Evolutionary conservation across 2,888 invertebrate genomes (phyloP), one percentile per base, ranked within the genome.

Genomic region (Scaptomyza cyrtandrae): DNA sequence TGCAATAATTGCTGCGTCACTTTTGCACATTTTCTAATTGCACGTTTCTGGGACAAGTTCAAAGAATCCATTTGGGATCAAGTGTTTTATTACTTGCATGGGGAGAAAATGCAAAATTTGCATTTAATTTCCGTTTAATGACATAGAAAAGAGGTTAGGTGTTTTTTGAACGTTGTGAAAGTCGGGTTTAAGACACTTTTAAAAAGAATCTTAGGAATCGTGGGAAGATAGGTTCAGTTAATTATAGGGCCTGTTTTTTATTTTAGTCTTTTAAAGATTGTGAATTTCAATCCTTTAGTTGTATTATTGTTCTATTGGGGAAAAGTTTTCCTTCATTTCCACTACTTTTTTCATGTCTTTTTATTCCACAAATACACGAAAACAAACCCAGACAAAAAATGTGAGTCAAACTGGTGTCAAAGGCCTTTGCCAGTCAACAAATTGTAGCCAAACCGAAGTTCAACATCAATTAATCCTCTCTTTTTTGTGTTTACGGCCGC

Each of bases 41-140:
- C 56, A 66, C 64, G 77, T 77, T 86, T 83, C 45, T 87, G 82
- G 82, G 76, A 71, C 82, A 82, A 82, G 82, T 82, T 82, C 82
- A 82, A 78, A 82, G 82, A 54, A 78, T 61, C 19, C 61, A 58
- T 52, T 41, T 49, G 44, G 62, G 39, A 11, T 11, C 53, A 59
- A 50, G 50, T 52, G 41, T 48, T 52, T 52, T 39, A 52, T 14
- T 52, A 27, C 44, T 59, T 52, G 11, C 48, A 35, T 11, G 72
- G 54, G 44, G 10, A 29, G 1, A 59, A 59, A 65, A 58, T 24
- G 61, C 14, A 46, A 11, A 11, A 27, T 29, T 46, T 6, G 6
- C 14, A 35, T 35, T 13, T 3, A 3, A 11, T 43, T 35, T 19
- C 33, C 46, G 19, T n/a, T 35, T 13, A 41, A 19, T 64, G 52